Evolutionary conservation across 2,797 vertebrate genomes (phyloP).

Genomic region (Notamacropus eugenii): DNA sequence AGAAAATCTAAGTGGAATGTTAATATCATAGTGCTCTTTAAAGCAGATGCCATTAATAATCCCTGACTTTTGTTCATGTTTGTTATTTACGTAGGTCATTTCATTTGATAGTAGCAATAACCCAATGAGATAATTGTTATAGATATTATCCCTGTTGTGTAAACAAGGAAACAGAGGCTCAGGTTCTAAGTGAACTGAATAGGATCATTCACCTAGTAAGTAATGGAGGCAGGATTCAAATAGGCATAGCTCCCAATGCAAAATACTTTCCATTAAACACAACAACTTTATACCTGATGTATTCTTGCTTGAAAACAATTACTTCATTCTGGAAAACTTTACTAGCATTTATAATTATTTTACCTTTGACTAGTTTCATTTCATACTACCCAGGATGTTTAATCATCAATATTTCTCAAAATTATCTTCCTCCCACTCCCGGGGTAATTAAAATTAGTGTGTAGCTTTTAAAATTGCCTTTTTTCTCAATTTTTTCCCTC

Average conservation of each 20-base stretch:
- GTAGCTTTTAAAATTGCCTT: background rate
- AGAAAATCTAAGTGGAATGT: background rate
- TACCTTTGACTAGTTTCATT: background rate
- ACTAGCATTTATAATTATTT: background rate
- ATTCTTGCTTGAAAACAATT: background rate
- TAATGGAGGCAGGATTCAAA: background rate
- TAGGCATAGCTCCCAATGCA: background rate
- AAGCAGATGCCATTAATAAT: background rate
- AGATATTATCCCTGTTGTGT: background rate
- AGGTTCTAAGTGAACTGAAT: background rate
- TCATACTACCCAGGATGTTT: background rate
- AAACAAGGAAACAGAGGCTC: background rate
- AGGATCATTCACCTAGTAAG: background rate
- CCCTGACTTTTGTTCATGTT: background rate
- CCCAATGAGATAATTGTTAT: background rate
- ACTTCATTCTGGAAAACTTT: background rate
- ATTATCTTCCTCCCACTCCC: background rate
- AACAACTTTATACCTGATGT: background rate
- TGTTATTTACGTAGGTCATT: background rate
- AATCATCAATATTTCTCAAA: background rate
- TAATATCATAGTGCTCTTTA: background rate
- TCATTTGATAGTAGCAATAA: background rate
- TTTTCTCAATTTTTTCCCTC: background rate
- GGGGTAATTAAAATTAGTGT: background rate
- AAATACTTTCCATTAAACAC: background rate